These are phyloP conservation scores for Phyllotreta striolata DNA, from an alignment of 2,888 invertebrate genomes.

Conservation along the genomic window DNA sequence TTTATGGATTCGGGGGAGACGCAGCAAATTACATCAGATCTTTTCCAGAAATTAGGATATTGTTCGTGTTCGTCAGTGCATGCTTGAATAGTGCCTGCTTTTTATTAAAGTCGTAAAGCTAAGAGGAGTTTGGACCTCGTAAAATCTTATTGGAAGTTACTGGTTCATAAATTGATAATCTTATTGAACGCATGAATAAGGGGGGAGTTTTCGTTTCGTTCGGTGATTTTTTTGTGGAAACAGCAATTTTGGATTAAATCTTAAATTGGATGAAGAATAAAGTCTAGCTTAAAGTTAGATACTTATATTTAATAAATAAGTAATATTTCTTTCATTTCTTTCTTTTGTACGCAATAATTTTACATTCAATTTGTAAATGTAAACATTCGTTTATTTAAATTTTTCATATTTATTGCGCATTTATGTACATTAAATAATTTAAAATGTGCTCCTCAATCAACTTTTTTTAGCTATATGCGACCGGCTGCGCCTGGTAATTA, in stretches of 20 bases:
- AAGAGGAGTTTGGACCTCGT: background rate
- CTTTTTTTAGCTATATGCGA: conserved; percentile 10
- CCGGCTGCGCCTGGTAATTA: conserved; percentile 11
- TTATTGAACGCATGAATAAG: no score
- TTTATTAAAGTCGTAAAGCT: conserved; percentile 8
- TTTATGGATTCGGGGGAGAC: conserved; percentile 1
- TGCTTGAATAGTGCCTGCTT: conserved; percentile 15
- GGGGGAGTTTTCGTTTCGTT: no score
- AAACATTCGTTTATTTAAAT: conserved; percentile 15
- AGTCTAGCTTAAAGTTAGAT: no score
- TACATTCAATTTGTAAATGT: background rate
- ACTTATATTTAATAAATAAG: no score
- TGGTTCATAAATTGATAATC: background rate
- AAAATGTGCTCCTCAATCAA: conserved; percentile 5
- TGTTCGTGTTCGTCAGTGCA: conserved; percentile 4
- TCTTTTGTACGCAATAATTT: no score
- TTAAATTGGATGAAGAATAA: no score
- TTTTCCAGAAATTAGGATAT: conserved; percentile 11
- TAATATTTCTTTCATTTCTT: no score
- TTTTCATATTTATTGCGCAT: conserved; percentile 15
- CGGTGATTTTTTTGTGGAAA: no score
- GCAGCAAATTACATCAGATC: background rate
- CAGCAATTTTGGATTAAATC: no score
- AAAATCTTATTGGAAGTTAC: conserved; percentile 4
- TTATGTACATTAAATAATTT: conserved; percentile 20